Percentiles rank a stretch among this genome's conserved stretches.
phyloP scores from a whole-genome alignment of 2,113 vertebrate species.

The Hemicordylus capensis region DNA sequence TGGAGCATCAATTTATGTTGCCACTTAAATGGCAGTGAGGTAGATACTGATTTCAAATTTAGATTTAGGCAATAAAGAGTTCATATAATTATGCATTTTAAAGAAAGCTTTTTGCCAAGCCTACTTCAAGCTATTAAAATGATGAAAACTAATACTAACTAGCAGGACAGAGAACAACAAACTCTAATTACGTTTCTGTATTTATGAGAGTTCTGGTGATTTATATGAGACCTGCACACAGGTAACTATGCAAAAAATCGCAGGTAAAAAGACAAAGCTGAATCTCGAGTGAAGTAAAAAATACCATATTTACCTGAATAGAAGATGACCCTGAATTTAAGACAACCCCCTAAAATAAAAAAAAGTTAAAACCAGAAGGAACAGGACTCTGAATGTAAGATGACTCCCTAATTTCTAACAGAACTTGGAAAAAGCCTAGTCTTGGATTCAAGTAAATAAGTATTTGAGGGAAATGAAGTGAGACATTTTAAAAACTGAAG shows the following conservation, averaged over 20 bases:
- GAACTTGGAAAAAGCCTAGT: no score
- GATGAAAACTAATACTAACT: not conserved
- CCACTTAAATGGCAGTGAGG: not conserved
- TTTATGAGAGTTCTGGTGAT: not conserved
- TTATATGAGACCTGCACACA: not conserved
- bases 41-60: not conserved
- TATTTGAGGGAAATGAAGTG: no score
- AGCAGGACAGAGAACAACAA: not conserved
- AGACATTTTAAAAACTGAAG: no score
- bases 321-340: not conserved
- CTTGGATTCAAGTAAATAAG: no score
- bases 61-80: not conserved
- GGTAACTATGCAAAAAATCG: not conserved
- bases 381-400: no score
- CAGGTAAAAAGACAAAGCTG: not conserved
- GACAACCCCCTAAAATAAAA: not conserved
- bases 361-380: not conserved
- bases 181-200: not conserved
- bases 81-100: not conserved
- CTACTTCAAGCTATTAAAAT: not conserved
- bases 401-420: no score
- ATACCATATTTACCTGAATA: not conserved
- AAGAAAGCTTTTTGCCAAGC: constrained; percentile 15
- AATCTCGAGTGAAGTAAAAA: not conserved
- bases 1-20: not conserved